These are phyloP conservation scores for Tetranychus truncatus DNA, from an alignment of 2,888 invertebrate species.

Conservation along the genomic window DNA sequence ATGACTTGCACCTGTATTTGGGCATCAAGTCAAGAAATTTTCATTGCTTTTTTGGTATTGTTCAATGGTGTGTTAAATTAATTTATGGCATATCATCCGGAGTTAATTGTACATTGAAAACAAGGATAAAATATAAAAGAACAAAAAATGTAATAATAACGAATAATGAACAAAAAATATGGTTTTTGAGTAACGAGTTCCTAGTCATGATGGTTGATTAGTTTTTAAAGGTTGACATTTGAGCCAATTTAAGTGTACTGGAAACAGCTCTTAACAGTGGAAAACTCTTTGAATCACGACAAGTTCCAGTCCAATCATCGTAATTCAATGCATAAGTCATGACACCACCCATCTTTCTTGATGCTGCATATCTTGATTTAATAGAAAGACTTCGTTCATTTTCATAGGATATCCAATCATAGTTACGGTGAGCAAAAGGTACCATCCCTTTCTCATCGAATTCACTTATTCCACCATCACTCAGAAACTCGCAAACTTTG, in stretches of 20 bases:
- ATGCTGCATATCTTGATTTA: conserved; percentile 37
- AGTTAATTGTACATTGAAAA: background rate
- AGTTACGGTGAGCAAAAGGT: conserved; percentile 50
- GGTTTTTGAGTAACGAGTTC: background rate
- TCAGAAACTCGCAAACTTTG: conserved; percentile 45
- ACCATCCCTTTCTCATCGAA: conserved; percentile 52
- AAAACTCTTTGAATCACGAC: conserved; percentile 30
- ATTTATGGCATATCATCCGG: conserved; percentile 1
- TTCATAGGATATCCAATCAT: conserved; percentile 70
- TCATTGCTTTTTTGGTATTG: too few relatives aligned
- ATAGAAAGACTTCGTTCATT: conserved; percentile 47
- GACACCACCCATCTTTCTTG: conserved; percentile 46
- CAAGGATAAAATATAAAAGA: background rate
- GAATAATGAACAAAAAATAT: background rate
- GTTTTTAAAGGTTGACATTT: background rate
- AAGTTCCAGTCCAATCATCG: conserved; percentile 44
- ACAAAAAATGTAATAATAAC: background rate
- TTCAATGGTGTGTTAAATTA: background rate
- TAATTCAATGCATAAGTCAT: conserved; percentile 66
- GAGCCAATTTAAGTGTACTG: background rate
- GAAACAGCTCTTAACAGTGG: conserved; percentile 30
- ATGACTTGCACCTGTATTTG: too few relatives aligned
- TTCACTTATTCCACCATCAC: conserved; percentile 39
- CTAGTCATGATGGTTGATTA: background rate
- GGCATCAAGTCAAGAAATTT: too few relatives aligned